Base-by-base conservation (phyloP, 1,140 invertebrate species). In the Vanessa atalanta region DNA sequence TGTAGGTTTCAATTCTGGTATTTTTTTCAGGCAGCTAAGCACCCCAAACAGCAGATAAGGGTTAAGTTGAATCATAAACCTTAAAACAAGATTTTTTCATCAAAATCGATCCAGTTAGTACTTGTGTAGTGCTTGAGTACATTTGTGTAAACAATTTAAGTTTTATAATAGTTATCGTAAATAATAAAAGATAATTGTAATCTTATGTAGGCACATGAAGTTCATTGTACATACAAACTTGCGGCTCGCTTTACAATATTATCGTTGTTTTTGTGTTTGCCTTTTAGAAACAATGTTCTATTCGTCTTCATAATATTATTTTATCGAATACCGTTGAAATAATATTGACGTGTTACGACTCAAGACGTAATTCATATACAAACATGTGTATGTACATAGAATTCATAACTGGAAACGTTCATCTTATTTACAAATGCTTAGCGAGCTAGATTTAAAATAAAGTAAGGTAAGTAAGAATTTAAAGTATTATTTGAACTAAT, bases 241-340 rank as follows among this genome's bases (percentile, higher is more conserved):
- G 57, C 47, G 16, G 26, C 4, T 48, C 14, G 12, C 16, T 48
- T 50, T 47, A 50, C 14, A 61, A 63, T 55, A 70, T 26, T 57
- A 61, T 70, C 57, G 57, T 63, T 48, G 57, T 70, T 61, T 31
- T 70, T 64, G 60, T 70, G 23, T 71, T 71, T 64, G 64, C 69
- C 47, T 50, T 64, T 71, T 26, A 20, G 48, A 71, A 65, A 71
- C 61, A 64, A 71, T 64, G 69, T 43, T 64, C 47, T 12, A 61
- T 70, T 64, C 69, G 69, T 63, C 65, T 51, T 53, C 69, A 64
- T 20, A 48, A 71, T 71, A 47, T 65, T 71, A 71, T 71, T 71
- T 64, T 63, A 71, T 64, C 69, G 47, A 53, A 64, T 53, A 63
- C 69, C 47, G 69, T 71, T 71, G 48, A 64, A 71, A 64, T 64